phyloP scores from a whole-genome alignment of 1,140 invertebrate species.

The Spodoptera litura region DNA sequence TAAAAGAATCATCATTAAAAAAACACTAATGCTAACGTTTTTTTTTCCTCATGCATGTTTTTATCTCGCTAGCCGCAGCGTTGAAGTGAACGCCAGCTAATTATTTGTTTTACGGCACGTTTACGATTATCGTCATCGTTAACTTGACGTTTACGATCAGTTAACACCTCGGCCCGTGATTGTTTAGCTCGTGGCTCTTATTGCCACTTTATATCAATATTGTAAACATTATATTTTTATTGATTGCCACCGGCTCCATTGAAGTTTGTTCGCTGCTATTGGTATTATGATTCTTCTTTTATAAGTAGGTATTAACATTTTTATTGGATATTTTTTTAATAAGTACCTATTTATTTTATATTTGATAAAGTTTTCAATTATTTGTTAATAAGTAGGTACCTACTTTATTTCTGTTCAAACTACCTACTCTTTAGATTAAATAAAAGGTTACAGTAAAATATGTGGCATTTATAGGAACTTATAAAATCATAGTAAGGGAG shows the following conservation, averaged over 20 bases:
- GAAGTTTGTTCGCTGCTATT: not conserved
- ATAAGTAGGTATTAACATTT: conserved; percentile 2
- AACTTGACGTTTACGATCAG: conserved; percentile 81
- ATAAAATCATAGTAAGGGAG: conserved; percentile 41
- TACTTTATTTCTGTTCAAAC: too few species aligned
- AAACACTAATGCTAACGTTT: conserved; percentile 23
- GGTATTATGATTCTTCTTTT: not conserved
- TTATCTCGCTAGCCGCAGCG: conserved; percentile 49
- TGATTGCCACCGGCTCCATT: not conserved
- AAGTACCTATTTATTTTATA: too few species aligned
- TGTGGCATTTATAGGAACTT: too few species aligned
- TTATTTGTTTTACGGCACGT: conserved; percentile 84
- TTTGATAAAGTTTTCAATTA: too few species aligned
- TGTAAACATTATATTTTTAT: conserved; percentile 67
- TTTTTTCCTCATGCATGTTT: conserved; percentile 28
- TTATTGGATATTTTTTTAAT: not conserved
- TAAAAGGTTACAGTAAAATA: too few species aligned
- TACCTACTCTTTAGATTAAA: too few species aligned
- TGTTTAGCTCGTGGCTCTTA: conserved; percentile 62
- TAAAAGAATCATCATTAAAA: not conserved
- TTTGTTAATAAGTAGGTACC: too few species aligned
- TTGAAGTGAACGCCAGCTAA: conserved; percentile 57
- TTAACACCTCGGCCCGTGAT: conserved; percentile 76
- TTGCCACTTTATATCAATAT: conserved; percentile 75
- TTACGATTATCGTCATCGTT: conserved; percentile 79